These are phyloP conservation scores for Calameuta filiformis DNA, from an alignment of 2,888 invertebrate species.

Conservation along the genomic window DNA sequence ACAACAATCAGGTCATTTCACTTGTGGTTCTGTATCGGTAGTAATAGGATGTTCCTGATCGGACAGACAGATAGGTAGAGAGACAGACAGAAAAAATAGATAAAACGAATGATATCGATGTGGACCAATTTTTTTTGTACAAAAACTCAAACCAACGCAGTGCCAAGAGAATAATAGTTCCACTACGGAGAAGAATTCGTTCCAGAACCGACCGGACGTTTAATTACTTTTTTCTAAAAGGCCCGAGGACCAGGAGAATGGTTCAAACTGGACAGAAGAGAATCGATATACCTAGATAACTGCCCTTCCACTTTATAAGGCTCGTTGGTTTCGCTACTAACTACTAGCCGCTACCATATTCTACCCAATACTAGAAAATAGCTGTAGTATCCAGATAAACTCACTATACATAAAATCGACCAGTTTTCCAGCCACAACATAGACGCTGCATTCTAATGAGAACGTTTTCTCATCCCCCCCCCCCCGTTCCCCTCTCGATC, in stretches of 20 bases:
- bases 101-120: background rate
- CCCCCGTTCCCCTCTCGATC: background rate
- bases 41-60: background rate
- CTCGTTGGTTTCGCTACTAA: background rate
- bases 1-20: background rate
- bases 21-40: background rate
- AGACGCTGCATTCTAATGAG: background rate
- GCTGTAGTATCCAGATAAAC: background rate
- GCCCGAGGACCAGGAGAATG: background rate
- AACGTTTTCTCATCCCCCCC: background rate
- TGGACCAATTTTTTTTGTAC: background rate
- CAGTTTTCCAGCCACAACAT: background rate
- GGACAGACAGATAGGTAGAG: background rate
- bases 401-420: background rate
- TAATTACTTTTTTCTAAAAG: slow-evolving; percentile 44
- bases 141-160: background rate
- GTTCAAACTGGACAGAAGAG: background rate
- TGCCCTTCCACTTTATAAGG: background rate
- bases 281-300: background rate
- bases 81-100: background rate
- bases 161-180: background rate
- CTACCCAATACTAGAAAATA: background rate
- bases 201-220: slow-evolving; percentile 32
- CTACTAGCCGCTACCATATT: background rate
- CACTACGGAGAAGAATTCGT: slow-evolving; percentile 42